These are phyloP conservation scores for Drosophila pullipes DNA, from an alignment of 2,888 invertebrate species.

Conservation along the genomic window DNA sequence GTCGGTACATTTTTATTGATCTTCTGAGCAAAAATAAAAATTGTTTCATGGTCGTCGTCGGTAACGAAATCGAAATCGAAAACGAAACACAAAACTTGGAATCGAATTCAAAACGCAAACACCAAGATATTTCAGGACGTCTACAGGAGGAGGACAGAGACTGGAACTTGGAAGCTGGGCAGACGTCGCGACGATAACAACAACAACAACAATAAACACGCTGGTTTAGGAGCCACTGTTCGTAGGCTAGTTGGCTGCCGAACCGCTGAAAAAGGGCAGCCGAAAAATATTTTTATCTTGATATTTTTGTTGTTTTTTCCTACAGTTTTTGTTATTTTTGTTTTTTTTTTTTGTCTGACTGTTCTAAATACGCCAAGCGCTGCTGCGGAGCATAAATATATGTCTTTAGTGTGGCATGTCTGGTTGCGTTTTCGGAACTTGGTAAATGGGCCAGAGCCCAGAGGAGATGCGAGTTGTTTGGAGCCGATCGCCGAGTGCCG, in stretches of 20 bases:
- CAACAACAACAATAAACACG: constrained; percentile 62
- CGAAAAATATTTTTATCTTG: constrained; percentile 79
- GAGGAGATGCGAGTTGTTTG: constrained; percentile 10
- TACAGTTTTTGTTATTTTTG: constrained; percentile 25
- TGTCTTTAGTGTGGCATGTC: constrained; percentile 79
- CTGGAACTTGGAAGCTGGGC: constrained; percentile 29
- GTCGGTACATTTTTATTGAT: constrained; percentile 81
- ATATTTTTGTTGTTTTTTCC: constrained; percentile 57
- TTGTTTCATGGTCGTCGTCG: constrained; percentile 70
- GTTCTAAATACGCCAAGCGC: constrained; percentile 76
- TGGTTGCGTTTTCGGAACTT: constrained; percentile 76
- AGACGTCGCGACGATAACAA: constrained; percentile 59
- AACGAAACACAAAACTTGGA: constrained; percentile 56
- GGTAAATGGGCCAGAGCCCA: constrained; percentile 62
- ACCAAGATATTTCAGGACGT: constrained; percentile 36
- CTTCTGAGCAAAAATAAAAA: constrained; percentile 75
- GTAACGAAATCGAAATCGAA: constrained; percentile 70
- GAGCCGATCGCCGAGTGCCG: constrained; percentile 36
- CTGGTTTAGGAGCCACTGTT: constrained; percentile 60
- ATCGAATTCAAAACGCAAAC: constrained; percentile 68
- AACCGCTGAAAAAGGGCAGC: constrained; percentile 68
- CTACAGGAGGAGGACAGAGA: constrained; percentile 13
- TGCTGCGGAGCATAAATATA: constrained; percentile 71
- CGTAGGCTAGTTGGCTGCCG: constrained; percentile 43
- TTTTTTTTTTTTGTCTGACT: constrained; percentile 27